Evolutionary conservation across 2,888 invertebrate species (phyloP), one percentile per base, ranked within the genome.

Genomic region (Fabriciana adippe): DNA sequence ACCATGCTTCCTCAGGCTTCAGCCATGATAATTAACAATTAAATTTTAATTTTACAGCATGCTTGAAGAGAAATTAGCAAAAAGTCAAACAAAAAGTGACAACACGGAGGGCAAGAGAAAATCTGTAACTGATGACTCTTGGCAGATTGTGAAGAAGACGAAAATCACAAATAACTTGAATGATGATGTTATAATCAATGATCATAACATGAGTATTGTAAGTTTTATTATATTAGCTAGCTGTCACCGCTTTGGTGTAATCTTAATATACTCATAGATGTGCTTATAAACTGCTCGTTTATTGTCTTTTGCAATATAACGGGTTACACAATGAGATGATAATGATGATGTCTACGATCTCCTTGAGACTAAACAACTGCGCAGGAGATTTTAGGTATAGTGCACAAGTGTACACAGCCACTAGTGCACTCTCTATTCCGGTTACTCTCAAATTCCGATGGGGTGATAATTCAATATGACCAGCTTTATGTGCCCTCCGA

Each of bases 121-220:
- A 15, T 65, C 73, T 0, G 45, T 53, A 13, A 53, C 31, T 0
- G 73, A 74, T 0, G 72, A 72, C 14, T 63, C 64, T 3, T 31
- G 67, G 18, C 69, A 72, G 31, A 59, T 72, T 5, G 56, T 68
- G n/a, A 79, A 80, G 53, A 72, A 73, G 2, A 56, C 60, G 21
- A 57, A 76, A 13, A 55, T 65, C 6, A 65, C 68, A 11, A 61
- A 71, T 31, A 68, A 60, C 26, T 45, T 68, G 6, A 78, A 73
- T 56, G 70, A 79, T 6, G 75, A 72, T 4, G 67, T 77, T 0
- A 16, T 76, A 6, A 55, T 76, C 4, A 70, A 60, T n/a, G 75
- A 75, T 3, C 76, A 59, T 31, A 74, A 77, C 26, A 76, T 67
- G 13, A 85, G 82, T 48, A 75, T 86, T 71, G 87, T 87, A 64